Conservation (phyloP, 2,888 invertebrate species). For the Micoletzkya japonica region DNA sequence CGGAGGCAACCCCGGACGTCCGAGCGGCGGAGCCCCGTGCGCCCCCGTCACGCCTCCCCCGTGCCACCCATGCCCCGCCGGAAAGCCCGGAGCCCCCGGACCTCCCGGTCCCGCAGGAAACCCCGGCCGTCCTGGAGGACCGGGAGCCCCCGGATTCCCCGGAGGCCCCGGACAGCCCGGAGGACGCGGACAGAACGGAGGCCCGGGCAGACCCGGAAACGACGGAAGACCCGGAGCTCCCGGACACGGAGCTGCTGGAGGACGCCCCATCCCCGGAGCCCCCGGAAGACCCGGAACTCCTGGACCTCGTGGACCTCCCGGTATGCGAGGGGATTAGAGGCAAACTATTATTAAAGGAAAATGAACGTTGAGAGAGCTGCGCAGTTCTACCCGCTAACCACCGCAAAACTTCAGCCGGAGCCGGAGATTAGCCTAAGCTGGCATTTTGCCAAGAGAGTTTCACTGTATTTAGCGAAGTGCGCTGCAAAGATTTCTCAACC, state of each 20-base stretch:
- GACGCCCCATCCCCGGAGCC: neutral
- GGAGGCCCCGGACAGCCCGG: no score
- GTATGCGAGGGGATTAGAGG: no score
- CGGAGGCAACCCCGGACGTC: constrained; percentile 12
- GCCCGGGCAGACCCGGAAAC: no score
- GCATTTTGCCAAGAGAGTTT: no score
- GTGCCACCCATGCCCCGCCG: constrained; percentile 8
- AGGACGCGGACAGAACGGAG: neutral
- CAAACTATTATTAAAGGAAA: no score
- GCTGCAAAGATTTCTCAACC: no score
- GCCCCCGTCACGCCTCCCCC: neutral
- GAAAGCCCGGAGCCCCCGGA: constrained; percentile 7
- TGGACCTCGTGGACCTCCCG: neutral
- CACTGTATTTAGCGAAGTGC: no score
- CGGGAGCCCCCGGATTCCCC: constrained; percentile 4
- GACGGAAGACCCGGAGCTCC: constrained; percentile 15
- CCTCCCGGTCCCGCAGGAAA: constrained; percentile 13
- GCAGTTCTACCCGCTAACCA: no score
- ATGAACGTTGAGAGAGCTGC: no score
- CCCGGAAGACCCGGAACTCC: no score
- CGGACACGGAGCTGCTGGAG: constrained; percentile 6
- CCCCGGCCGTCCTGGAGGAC: constrained; percentile 1
- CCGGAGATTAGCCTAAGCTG: no score
- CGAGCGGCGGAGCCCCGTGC: neutral
- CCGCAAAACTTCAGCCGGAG: no score